Evolutionary conservation across 2,113 vertebrate genomes (phyloP).

Genomic region (Sinocyclocheilus anophthalmus): DNA sequence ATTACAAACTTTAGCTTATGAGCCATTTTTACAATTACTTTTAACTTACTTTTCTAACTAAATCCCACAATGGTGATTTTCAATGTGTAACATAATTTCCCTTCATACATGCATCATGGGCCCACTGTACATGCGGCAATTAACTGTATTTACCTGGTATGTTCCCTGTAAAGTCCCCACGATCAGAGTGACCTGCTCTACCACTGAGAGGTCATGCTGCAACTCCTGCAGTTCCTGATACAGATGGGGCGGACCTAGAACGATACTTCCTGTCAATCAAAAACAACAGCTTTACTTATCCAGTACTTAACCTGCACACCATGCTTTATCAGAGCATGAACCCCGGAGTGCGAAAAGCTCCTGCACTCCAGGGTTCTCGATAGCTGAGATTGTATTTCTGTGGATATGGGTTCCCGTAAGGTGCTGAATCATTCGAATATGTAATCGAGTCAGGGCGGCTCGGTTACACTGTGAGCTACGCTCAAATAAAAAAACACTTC

Average conservation of each 20-base stretch:
- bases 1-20: too few relatives aligned
- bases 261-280: conserved; percentile 80
- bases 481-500: background rate
- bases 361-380: background rate
- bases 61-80: too few relatives aligned
- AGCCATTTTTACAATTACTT: too few relatives aligned
- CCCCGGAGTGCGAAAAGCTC: background rate
- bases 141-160: conserved; percentile 82
- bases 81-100: too few relatives aligned
- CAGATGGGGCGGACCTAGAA: conserved; percentile 88
- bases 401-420: conserved; percentile 16
- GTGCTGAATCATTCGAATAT: conserved; percentile 6
- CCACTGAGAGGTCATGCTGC: conserved; percentile 90
- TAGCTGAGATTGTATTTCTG: conserved; percentile 22
- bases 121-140: background rate
- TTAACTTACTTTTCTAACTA: too few relatives aligned
- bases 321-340: background rate
- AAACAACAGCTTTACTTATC: conserved; percentile 18
- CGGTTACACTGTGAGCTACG: background rate
- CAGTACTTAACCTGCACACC: background rate
- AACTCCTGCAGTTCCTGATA: conserved; percentile 96
- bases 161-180: conserved; percentile 91
- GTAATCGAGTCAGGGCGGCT: conserved; percentile 7
- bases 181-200: conserved; percentile 90
- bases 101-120: background rate